These are phyloP conservation scores for Ochropleura leucogaster DNA, from an alignment of 2,888 invertebrate genomes.

Conservation along the genomic window DNA sequence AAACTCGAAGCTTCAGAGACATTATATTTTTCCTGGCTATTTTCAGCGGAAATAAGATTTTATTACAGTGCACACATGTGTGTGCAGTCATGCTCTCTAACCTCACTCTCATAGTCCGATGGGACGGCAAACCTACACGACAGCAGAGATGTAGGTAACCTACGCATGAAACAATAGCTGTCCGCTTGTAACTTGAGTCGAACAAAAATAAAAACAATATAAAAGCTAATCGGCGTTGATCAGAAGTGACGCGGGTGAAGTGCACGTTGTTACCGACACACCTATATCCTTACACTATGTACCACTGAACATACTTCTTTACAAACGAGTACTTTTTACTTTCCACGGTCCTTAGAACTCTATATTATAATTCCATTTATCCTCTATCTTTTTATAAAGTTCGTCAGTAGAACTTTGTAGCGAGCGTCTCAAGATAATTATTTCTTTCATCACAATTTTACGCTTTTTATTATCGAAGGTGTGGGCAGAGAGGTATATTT, in stretches of 20 bases:
- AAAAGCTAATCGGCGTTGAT: conserved; percentile 74
- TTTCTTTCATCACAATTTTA: no score
- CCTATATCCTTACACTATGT: neutral
- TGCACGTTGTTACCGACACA: conserved; percentile 44
- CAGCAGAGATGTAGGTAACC: neutral
- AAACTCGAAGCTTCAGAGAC: neutral
- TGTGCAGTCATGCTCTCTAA: neutral
- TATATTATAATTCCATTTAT: no score
- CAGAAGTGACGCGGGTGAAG: conserved; percentile 72
- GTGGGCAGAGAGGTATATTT: no score
- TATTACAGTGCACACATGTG: neutral
- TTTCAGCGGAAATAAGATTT: neutral
- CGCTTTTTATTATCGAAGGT: no score
- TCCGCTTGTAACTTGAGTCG: conserved; percentile 46
- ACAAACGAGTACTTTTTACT: neutral
- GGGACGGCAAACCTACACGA: neutral
- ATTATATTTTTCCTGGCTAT: no score
- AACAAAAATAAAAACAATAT: conserved; percentile 75
- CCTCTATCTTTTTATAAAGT: no score
- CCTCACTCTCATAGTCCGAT: neutral
- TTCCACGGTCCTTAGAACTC: neutral
- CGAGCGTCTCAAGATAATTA: no score
- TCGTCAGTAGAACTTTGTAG: no score
- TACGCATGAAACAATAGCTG: neutral
- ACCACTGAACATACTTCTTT: neutral